Evolutionary conservation across 2,797 vertebrate species (phyloP).

Genomic region (Hapalemur alaotrensis): DNA sequence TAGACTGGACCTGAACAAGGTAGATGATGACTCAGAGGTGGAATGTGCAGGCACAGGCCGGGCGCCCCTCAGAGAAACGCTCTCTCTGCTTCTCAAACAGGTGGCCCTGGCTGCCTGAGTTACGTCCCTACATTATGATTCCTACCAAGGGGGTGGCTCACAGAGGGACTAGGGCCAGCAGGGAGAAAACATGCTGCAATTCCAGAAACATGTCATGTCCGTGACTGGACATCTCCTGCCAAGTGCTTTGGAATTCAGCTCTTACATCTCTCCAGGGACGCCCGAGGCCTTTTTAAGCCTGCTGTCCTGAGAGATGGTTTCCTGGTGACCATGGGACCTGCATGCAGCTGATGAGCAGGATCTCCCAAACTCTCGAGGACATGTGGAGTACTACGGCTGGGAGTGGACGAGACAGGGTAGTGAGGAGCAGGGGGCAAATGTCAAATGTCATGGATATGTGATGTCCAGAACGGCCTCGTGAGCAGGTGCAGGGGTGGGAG

Average conservation of each 20-base stretch:
- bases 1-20: not conserved
- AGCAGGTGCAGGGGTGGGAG: not conserved
- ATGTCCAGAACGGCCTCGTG: not conserved
- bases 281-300: slow-evolving; percentile 39
- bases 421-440: not conserved
- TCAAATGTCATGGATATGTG: not conserved
- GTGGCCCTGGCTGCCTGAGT: not conserved
- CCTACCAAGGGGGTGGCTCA: not conserved
- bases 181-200: not conserved
- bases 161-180: not conserved
- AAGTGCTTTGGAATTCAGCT: slow-evolving; percentile 50
- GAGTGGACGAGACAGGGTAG: not conserved
- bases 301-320: slow-evolving; percentile 55
- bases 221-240: not conserved
- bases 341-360: not conserved
- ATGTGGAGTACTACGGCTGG: not conserved
- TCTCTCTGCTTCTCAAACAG: fast-evolving
- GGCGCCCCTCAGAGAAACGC: fast-evolving
- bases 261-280: slow-evolving; percentile 42
- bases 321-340: slow-evolving; percentile 19
- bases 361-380: not conserved
- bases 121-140: not conserved
- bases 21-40: not conserved
- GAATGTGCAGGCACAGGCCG: not conserved
- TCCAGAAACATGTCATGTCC: not conserved